A percentile compares a stretch with the other conserved stretches of the same genome.
Conservation (phyloP, 2,797 vertebrate genomes). For the Podarcis lilfordi region DNA sequence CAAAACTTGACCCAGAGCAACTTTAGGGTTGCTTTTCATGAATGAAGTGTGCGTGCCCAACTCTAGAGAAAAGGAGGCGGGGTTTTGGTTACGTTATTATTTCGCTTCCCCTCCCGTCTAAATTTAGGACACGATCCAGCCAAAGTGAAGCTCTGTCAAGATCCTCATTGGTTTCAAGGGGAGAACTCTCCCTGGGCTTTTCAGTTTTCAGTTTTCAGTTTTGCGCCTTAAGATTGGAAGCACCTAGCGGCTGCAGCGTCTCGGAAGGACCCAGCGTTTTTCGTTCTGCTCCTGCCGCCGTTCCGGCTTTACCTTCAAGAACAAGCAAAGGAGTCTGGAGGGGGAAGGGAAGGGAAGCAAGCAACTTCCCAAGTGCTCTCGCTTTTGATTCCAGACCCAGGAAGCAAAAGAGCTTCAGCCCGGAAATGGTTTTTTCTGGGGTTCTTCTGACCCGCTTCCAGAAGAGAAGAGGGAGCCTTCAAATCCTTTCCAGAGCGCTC, state of each 20-base stretch:
- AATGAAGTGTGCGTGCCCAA: background rate
- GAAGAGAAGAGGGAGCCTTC: background rate
- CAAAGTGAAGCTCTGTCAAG: background rate
- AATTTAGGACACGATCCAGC: too few relatives aligned
- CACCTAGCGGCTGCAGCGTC: background rate
- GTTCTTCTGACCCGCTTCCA: background rate
- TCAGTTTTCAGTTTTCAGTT: background rate
- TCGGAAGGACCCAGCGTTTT: constrained; percentile 18
- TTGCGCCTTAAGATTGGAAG: background rate
- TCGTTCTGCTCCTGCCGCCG: constrained; percentile 21
- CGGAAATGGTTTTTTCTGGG: background rate
- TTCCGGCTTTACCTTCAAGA: background rate
- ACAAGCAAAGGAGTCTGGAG: background rate
- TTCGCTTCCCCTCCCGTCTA: background rate
- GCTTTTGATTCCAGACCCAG: background rate
- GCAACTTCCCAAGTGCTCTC: too few relatives aligned
- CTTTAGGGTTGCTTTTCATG: background rate
- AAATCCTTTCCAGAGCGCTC: background rate
- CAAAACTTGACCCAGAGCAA: background rate
- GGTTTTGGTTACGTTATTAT: background rate
- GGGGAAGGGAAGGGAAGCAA: background rate
- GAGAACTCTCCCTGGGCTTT: too few relatives aligned
- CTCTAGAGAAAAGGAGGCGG: background rate
- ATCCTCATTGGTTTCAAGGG: background rate
- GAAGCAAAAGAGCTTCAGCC: background rate